Conservation (phyloP, 2,888 invertebrate genomes). For the Sarcophaga subvicina region DNA sequence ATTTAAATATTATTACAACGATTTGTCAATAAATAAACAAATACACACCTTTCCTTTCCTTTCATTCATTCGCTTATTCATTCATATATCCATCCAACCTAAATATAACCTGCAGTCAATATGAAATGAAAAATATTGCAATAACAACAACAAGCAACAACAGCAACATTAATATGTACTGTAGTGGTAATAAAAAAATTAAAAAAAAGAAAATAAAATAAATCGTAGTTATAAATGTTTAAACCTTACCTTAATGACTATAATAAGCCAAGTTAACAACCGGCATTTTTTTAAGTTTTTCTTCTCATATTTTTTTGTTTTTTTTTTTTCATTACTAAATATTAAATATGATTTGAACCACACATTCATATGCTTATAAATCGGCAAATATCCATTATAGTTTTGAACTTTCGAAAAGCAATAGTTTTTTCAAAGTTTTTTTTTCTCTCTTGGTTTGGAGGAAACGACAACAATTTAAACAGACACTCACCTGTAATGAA, state of each 20-base stretch:
- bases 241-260: conserved; percentile 66
- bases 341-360: conserved; percentile 57
- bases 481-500: conserved; percentile 69
- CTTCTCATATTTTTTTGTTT: conserved; percentile 19
- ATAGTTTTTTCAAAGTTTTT: neutral
- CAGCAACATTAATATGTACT: neutral
- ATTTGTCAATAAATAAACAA: conserved; percentile 66
- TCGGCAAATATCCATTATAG: conserved; percentile 43
- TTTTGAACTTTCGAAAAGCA: conserved; percentile 56
- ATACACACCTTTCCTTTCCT: conserved; percentile 66
- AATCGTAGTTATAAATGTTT: conserved; percentile 43
- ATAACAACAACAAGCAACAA: neutral
- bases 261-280: conserved; percentile 64
- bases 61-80: neutral
- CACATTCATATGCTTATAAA: conserved; percentile 31
- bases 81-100: neutral
- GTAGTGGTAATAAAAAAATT: neutral
- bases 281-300: conserved; percentile 35
- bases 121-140: neutral
- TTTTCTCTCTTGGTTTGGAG: neutral
- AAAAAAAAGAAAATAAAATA: neutral
- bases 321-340: conserved; percentile 17
- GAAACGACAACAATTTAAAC: conserved; percentile 53
- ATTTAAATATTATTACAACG: conserved; percentile 57
- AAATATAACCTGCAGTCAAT: conserved; percentile 37